Base-by-base conservation (phyloP, 2,113 vertebrate species). In the Microtus richardsoni region DNA sequence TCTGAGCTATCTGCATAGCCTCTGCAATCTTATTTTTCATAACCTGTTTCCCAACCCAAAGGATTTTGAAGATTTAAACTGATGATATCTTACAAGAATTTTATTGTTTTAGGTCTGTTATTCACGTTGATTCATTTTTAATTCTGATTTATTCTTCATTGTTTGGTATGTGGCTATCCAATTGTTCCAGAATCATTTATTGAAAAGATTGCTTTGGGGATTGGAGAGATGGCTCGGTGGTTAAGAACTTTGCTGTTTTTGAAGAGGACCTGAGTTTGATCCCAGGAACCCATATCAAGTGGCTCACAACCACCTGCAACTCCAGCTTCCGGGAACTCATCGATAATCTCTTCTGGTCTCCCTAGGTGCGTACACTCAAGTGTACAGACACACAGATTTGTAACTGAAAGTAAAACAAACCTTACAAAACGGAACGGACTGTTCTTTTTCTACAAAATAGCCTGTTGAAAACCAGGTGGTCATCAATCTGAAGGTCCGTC, bases 331-430 rank as follows among this genome's bases (percentile, higher is more conserved):
- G 17, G 49, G 33, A 21, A 54, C 13, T 13, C 66, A 33, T 11
- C 19, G 19, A 54, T 10, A 17, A 33, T 9, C 49, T 80, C 78
- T 80, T 80, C 33, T n/a, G n/a, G 33, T 3, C 78, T 54, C 33
- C 4, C 22, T 3, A 79, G 33, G 33, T 0, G 0, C 5, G 10
- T n/a, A n/a, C 19, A 73, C 7, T 0, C 70, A 39, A 0, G 36
- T 73, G 36, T 39, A 22, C 70, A 39, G n/a, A 73, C 70, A 73
- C 49, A 80, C 30, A 58, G 21, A 58, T 52, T n/a, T n/a, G 49
- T 54, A 80, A 80, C 22, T 80, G 78, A 58, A 80, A 80, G 44
- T 36, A n/a, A 58, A 54, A 80, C 10, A 36, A 54, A 54, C 11
- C 5, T 80, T 80, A 28, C 14, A n/a, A 77, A 54, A 22, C 36